Base-by-base conservation (phyloP, 2,797 vertebrate genomes). In the Phrynocephalus vlangalii region DNA sequence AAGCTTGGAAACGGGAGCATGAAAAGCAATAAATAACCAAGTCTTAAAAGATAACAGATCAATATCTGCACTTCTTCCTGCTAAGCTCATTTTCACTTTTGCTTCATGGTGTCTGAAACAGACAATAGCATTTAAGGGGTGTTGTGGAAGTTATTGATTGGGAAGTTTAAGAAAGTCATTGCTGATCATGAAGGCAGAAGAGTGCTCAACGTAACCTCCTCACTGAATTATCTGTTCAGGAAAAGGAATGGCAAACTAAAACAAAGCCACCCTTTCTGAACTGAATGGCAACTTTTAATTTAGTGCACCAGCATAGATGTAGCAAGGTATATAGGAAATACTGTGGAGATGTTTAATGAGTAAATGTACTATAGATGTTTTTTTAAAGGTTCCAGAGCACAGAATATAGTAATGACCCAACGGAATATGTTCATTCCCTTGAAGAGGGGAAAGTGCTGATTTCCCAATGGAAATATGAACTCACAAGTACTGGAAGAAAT, bases 21-120 rank as follows among this genome's bases (percentile, higher is more conserved):
- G 83, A 16, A 92, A 70, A 92, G 20, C 73, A 89, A 87, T 79
- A 84, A 87, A 77, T 30, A 91, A n/a, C 63, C 44, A 76, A 85
- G 44, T 83, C 44, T 77, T 82, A 67, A 83, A 86, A 87, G 80
- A 87, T 78, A 87, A 78, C 86, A 87, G 66, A 77, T 85, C 91
- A 95, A 94, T 91, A 92, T 86, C 91, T 67, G 79, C 87, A 90
- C 79, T 92, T 90, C 94, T 94, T 82, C 92, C 92, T 83, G 85
- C 89, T 90, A 94, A 93, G 88, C 91, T 94, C 91, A 94, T 95
- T 95, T 93, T 94, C 93, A 91, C 92, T 92, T 95, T 92, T 93
- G 88, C 91, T 95, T 95, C 94, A 94, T 91, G 91, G 87, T 88
- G 87, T 86, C 91, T 91, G 91, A 91, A 94, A 93, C 91, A 92